Evolutionary conservation across 2,888 invertebrate species (phyloP), one percentile per base, ranked within the genome.

Genomic region (Drosophila yooni): DNA sequence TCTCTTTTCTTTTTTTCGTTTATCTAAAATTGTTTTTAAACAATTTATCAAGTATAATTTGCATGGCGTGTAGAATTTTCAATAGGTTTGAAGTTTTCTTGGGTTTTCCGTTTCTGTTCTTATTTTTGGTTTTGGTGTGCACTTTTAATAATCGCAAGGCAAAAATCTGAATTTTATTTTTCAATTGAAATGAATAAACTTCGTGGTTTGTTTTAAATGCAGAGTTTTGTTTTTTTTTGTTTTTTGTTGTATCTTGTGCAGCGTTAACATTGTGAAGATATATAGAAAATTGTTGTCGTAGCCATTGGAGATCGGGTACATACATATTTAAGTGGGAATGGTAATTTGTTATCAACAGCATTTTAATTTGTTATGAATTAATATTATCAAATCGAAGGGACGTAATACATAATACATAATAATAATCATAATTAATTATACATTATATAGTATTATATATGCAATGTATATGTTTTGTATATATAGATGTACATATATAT

Each of bases 221-320:
- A 91, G 86, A 91, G 79, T 81, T 82, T 38, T 38, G 5, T 34
- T 54, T 46, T 57, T 21, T 89, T 2, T 31, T n/a, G 1, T 27
- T 3, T n/a, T n/a, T 21, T 11, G 18, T 54, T 25, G 25, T 56
- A 56, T 81, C 74, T 90, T 92, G 91, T 91, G 91, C 91, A 91
- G 90, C 90, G 81, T 88, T 85, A 90, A 91, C 82, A 88, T 91
- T 88, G 85, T 90, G 83, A 88, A 72, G 73, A 73, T 68, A 68
- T 40, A 69, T 69, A 74, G 76, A 77, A 77, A 77, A 64, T 82
- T 67, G 53, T 62, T 67, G 53, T 62, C 54, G 63, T 76, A 74
- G 77, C 59, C 68, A 70, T 74, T 77, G 54, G 82, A 79, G 72
- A 83, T 74, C 70, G 76, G 62, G 68, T 70, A 78, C 78, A 74